phyloP scores from a whole-genome alignment of 2,797 vertebrate species.

The Pogonophryne albipinna region DNA sequence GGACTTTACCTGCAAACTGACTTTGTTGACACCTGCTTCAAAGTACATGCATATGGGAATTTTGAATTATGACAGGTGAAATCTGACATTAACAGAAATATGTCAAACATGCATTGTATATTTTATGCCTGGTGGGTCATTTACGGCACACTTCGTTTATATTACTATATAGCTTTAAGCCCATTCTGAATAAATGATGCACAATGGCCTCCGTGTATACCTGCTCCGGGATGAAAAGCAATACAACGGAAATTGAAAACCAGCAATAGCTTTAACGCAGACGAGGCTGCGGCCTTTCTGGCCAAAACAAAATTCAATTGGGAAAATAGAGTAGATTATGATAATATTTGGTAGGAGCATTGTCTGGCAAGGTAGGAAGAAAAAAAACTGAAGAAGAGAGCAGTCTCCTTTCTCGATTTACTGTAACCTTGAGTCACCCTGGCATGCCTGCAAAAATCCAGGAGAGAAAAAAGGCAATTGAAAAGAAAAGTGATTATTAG shows the following conservation, averaged over 20 bases:
- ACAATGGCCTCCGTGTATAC: conserved; percentile 2
- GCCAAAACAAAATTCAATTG: conserved; percentile 64
- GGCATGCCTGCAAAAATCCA: conserved; percentile 53
- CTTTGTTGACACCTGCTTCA: conserved; percentile 4
- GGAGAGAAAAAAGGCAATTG: conserved; percentile 36
- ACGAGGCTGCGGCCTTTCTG: conserved; percentile 38
- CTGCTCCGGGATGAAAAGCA: conserved; percentile 53
- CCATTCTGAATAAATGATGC: conserved; percentile 50
- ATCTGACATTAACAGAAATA: background rate
- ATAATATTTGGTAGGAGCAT: conserved; percentile 62
- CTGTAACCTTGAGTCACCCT: conserved; percentile 70
- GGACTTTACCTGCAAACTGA: conserved; percentile 7
- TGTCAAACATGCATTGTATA: background rate
- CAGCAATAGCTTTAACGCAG: conserved; percentile 51
- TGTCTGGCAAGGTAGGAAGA: conserved; percentile 38
- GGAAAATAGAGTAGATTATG: conserved; percentile 63
- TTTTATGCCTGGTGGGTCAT: conserved; percentile 10
- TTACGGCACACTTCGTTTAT: conserved; percentile 3
- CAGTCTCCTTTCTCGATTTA: conserved; percentile 50
- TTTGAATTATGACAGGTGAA: background rate
- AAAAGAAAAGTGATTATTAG: conserved; percentile 71
- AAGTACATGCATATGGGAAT: conserved; percentile 12
- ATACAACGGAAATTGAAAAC: conserved; percentile 65
- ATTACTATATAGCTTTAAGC: conserved; percentile 21
- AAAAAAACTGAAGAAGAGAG: conserved; percentile 30